Conservation (phyloP, 2,888 invertebrate genomes). For the Drosophila gaucha region DNA sequence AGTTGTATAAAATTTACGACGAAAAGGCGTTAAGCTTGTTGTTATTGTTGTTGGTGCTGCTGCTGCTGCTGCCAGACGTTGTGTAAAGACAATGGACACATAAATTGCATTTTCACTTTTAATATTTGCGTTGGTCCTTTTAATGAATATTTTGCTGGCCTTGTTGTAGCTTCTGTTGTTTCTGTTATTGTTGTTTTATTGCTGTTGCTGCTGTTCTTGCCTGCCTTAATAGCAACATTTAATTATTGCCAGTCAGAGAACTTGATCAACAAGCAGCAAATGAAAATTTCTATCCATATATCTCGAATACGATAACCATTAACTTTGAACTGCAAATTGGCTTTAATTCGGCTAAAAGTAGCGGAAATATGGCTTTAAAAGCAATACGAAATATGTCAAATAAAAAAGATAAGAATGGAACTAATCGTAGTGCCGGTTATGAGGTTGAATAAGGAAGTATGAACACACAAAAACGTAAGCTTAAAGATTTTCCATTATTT, state of each 20-base stretch:
- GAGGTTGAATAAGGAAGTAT: no score
- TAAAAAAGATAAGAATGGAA: no score
- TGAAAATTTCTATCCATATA: constrained; percentile 1
- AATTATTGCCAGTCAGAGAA: constrained; percentile 47
- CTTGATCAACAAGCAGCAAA: constrained; percentile 34
- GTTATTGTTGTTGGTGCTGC: constrained; percentile 31
- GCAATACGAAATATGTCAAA: no score
- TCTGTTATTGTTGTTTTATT: no score
- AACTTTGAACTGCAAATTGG: neutral
- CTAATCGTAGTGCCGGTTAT: no score
- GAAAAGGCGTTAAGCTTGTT: constrained; percentile 74
- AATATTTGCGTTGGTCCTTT: constrained; percentile 68
- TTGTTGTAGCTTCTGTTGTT: constrained; percentile 19
- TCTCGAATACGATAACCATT: neutral
- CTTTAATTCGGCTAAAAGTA: neutral
- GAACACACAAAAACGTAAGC: no score
- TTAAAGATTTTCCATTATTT: no score
- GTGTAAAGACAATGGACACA: constrained; percentile 72
- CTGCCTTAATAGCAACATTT: constrained; percentile 46
- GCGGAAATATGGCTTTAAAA: neutral
- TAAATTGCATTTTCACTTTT: constrained; percentile 79
- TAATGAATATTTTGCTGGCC: constrained; percentile 60
- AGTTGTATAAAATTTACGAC: constrained; percentile 74
- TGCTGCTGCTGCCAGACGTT: constrained; percentile 38
- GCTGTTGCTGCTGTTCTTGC: constrained; percentile 40